Percentiles rank a stretch among this genome's conserved stretches.
These are phyloP conservation scores for Phania funesta DNA, from an alignment of 2,888 invertebrate genomes.

Conservation along the genomic window DNA sequence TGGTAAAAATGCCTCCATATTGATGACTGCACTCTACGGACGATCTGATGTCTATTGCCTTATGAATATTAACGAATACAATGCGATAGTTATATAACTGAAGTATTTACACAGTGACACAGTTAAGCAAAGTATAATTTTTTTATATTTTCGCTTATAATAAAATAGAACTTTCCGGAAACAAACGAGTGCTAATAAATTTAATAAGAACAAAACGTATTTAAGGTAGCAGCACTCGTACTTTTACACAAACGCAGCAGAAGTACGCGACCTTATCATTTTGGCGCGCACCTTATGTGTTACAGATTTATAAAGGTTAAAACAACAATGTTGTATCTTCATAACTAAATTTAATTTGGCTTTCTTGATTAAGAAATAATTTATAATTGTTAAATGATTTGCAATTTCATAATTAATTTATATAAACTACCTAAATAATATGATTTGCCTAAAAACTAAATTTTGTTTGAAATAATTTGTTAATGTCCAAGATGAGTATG, in stretches of 20 bases:
- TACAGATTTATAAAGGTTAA: neutral
- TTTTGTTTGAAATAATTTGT: conserved; percentile 13
- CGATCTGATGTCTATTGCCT: no score
- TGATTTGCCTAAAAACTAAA: conserved; percentile 35
- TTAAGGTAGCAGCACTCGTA: neutral
- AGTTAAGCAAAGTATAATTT: no score
- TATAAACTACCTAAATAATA: conserved; percentile 32
- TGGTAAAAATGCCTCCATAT: no score
- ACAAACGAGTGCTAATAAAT: no score
- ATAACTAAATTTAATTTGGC: conserved; percentile 9
- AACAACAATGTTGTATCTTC: conserved; percentile 7
- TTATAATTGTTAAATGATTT: conserved; percentile 15
- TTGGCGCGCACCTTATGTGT: neutral
- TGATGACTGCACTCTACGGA: no score
- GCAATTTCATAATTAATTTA: conserved; percentile 7
- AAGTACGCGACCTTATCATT: neutral
- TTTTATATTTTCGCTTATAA: no score
- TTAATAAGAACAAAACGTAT: neutral
- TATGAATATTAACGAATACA: no score
- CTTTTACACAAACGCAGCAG: neutral
- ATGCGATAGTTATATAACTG: no score
- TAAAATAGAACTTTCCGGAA: no score
- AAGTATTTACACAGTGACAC: no score
- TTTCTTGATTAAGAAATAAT: neutral
- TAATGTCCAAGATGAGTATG: conserved; percentile 1